Evolutionary conservation across 2,113 vertebrate species (phyloP).

Genomic region (Siphamia tubifer): DNA sequence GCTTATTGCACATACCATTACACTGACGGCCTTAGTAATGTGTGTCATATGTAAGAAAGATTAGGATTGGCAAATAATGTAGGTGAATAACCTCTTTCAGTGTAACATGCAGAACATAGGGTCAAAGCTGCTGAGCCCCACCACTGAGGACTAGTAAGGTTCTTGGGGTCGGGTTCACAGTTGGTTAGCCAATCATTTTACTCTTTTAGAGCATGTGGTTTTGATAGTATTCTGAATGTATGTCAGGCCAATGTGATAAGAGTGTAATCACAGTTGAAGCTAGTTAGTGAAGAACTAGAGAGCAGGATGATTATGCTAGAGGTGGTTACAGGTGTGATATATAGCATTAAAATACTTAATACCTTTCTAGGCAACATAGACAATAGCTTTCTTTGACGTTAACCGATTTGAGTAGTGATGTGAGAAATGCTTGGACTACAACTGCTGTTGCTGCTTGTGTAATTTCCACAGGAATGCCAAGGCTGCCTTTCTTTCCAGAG

Average conservation of each 20-base stretch:
- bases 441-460: not conserved
- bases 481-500: constrained; percentile 75
- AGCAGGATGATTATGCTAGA: constrained; percentile 16
- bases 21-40: not conserved
- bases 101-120: constrained; percentile 16
- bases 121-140: not conserved
- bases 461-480: constrained; percentile 67
- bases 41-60: constrained; percentile 2
- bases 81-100: constrained; percentile 39
- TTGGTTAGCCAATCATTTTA: constrained; percentile 14
- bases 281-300: not conserved
- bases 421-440: not conserved
- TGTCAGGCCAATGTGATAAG: not conserved
- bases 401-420: too few relatives aligned
- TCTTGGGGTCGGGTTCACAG: not conserved
- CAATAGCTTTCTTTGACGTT: too few relatives aligned
- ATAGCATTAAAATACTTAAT: not conserved
- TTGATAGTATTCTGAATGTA: constrained; percentile 3
- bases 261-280: not conserved
- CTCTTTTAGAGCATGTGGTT: constrained; percentile 11
- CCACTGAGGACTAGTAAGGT: not conserved
- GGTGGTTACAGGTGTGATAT: constrained; percentile 22
- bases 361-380: too few relatives aligned
- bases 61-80: constrained; percentile 47
- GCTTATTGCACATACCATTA: not conserved